Conservation (phyloP, 2,888 invertebrate species). For the Eupithecia subfuscata region DNA sequence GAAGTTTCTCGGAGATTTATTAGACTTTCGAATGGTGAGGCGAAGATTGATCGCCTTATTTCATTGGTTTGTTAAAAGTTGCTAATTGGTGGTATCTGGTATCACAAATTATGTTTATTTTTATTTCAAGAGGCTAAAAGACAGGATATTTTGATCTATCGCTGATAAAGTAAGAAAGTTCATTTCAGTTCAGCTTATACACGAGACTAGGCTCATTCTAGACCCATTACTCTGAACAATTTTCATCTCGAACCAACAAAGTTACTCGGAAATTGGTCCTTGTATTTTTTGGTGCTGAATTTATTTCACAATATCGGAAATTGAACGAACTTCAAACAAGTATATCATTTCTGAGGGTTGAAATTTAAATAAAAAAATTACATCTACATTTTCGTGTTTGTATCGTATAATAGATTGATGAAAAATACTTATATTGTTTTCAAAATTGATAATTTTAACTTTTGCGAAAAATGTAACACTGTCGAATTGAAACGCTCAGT, state of each 20-base stretch:
- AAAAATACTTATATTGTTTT: not conserved
- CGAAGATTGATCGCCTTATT: conserved; percentile 20
- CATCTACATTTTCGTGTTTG: not conserved
- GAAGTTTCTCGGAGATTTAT: conserved; percentile 17
- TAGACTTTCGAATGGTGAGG: conserved; percentile 11
- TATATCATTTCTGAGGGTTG: not conserved
- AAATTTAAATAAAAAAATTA: not conserved
- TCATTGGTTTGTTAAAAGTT: conserved; percentile 18
- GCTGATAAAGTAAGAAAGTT: too few species aligned
- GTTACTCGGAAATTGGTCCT: not conserved
- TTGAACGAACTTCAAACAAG: not conserved
- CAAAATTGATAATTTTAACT: not conserved
- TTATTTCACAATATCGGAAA: not conserved
- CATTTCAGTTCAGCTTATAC: too few species aligned
- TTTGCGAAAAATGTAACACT: not conserved
- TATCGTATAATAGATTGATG: not conserved
- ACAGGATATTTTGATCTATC: not conserved
- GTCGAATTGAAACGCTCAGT: not conserved
- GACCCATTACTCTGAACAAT: not conserved
- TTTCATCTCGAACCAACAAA: not conserved
- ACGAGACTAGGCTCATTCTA: not conserved
- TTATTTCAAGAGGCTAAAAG: not conserved
- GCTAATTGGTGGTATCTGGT: conserved; percentile 9
- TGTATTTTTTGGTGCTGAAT: not conserved
- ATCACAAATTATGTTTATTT: not conserved